Conservation (phyloP, 2,888 invertebrate genomes). For the Pilophorus perplexus region DNA sequence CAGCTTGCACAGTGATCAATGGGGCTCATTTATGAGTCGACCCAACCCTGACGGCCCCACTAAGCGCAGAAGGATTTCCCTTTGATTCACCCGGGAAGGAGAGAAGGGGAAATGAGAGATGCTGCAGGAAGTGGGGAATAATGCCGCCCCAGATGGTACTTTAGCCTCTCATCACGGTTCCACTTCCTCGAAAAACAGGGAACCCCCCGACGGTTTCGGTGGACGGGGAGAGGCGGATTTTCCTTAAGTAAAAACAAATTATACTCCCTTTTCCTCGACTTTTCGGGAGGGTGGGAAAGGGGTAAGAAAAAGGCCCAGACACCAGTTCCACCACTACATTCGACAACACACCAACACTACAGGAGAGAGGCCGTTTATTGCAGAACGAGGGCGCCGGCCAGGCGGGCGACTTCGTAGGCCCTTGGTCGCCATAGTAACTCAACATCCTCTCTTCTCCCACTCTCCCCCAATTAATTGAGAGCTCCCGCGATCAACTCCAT, state of each 20-base stretch:
- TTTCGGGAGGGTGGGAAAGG: not conserved
- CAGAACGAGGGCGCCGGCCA: constrained; percentile 36
- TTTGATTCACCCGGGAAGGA: no score
- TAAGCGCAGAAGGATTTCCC: no score
- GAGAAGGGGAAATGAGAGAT: constrained; percentile 12
- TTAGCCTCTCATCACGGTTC: constrained; percentile 29
- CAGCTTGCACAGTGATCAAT: no score
- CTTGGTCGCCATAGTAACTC: constrained; percentile 9
- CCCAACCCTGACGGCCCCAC: no score
- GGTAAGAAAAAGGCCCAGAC: constrained; percentile 5
- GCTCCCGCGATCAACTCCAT: constrained; percentile 5
- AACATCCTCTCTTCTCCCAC: constrained; percentile 29
- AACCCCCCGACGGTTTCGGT: no score
- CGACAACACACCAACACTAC: no score
- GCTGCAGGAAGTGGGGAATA: constrained; percentile 3
- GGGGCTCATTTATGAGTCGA: no score
- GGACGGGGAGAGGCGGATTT: constrained; percentile 5
- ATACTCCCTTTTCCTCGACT: constrained; percentile 18
- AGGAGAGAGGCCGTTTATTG: constrained; percentile 18
- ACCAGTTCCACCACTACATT: no score
- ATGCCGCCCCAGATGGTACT: constrained; percentile 29
- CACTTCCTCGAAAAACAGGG: constrained; percentile 4
- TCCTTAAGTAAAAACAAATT: constrained; percentile 34
- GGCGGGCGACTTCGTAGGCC: constrained; percentile 31
- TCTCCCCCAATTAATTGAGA: constrained; percentile 37